phyloP scores from a whole-genome alignment of 2,797 vertebrate genomes.

The Centropyge bicolor region DNA sequence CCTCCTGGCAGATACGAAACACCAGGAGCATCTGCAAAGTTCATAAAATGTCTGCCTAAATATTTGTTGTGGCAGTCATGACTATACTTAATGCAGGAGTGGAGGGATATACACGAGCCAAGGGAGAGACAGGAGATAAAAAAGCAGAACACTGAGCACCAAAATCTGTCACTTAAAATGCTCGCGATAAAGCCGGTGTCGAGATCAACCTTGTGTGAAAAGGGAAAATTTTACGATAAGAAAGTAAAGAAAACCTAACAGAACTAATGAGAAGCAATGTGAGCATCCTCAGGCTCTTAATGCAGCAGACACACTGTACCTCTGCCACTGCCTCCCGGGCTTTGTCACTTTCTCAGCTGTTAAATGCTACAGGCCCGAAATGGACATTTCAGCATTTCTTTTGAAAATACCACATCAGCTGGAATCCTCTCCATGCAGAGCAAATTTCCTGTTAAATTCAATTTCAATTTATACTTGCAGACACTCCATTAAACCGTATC shows the following conservation, averaged over 20 bases:
- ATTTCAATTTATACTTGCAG: slow-evolving; percentile 40
- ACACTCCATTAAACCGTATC: slow-evolving; percentile 30
- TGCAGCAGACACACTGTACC: slow-evolving; percentile 17
- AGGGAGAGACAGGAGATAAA: slow-evolving; percentile 13
- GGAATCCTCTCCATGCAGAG: slow-evolving; percentile 38
- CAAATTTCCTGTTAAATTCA: slow-evolving; percentile 39
- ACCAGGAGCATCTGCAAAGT: slow-evolving; percentile 33
- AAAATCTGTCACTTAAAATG: slow-evolving; percentile 15
- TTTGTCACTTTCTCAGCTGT: slow-evolving; percentile 48
- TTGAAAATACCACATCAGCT: slow-evolving; percentile 41
- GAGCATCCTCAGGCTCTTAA: slow-evolving; percentile 3
- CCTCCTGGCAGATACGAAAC: not conserved
- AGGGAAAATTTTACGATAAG: not conserved
- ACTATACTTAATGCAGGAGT: slow-evolving; percentile 15
- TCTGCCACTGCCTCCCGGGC: slow-evolving; percentile 1
- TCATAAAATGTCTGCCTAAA: slow-evolving; percentile 31
- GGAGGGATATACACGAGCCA: slow-evolving; percentile 3
- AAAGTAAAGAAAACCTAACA: slow-evolving; percentile 33
- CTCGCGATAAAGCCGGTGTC: slow-evolving; percentile 2
- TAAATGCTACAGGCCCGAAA: slow-evolving; percentile 28
- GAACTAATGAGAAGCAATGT: slow-evolving; percentile 35
- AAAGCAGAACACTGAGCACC: slow-evolving; percentile 14
- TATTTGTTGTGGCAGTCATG: slow-evolving; percentile 23
- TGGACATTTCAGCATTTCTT: slow-evolving; percentile 48
- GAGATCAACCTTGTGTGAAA: slow-evolving; percentile 18